Evolutionary conservation across 2,113 vertebrate genomes (phyloP).

Genomic region (Plecotus auritus): DNA sequence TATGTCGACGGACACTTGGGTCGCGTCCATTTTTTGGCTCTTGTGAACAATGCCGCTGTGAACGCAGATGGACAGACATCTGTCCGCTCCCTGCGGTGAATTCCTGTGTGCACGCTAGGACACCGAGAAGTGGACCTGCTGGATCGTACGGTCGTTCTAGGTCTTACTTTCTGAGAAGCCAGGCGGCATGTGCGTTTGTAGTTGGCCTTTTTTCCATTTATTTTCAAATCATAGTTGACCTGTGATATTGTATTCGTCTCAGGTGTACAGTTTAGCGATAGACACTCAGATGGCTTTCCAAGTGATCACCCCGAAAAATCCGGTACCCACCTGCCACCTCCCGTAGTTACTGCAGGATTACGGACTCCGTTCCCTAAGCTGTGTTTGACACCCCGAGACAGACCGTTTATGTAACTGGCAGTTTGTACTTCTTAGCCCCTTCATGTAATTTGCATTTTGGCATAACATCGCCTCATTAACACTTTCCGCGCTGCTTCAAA

Average conservation of each 20-base stretch:
- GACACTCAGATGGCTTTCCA: background rate
- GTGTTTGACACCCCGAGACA: background rate
- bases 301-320: background rate
- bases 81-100: too few species aligned
- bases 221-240: too few species aligned
- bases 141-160: rapidly evolving
- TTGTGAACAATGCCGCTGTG: background rate
- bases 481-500: background rate
- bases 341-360: background rate
- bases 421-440: background rate
- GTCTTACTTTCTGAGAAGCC: background rate
- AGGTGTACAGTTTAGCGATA: background rate
- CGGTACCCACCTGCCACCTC: background rate
- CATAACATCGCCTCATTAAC: rapidly evolving
- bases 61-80: too few species aligned
- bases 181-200: too few species aligned
- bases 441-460: background rate
- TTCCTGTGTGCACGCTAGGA: rapidly evolving
- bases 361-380: background rate
- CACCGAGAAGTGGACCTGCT: background rate
- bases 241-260: background rate
- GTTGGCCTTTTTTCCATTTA: background rate
- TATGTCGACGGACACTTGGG: background rate
- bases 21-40: background rate
- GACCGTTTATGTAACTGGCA: background rate